These are phyloP conservation scores for Osmerus eperlanus DNA, from an alignment of 2,113 vertebrate species.

Conservation along the genomic window DNA sequence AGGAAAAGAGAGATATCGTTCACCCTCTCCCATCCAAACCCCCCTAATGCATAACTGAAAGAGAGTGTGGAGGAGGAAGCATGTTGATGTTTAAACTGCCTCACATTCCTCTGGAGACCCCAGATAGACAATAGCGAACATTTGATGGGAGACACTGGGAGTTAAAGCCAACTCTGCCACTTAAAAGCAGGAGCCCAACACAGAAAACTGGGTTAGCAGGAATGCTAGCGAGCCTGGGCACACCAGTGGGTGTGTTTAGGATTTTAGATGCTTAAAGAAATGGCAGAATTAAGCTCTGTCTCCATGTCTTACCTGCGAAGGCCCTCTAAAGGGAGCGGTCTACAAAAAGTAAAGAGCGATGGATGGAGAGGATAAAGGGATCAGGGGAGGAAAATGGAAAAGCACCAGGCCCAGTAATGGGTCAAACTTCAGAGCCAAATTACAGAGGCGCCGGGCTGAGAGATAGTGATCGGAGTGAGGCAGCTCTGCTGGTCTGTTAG, in stretches of 20 bases:
- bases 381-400: slow-evolving; percentile 49
- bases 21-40: slow-evolving; percentile 54
- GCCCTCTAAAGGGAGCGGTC: not conserved
- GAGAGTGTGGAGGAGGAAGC: not conserved
- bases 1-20: slow-evolving; percentile 58
- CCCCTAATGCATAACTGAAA: slow-evolving; percentile 48
- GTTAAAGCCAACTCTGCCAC: not conserved
- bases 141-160: slow-evolving; percentile 52
- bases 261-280: too few relatives aligned
- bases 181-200: too few relatives aligned
- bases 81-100: slow-evolving; percentile 18
- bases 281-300: too few relatives aligned
- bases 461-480: slow-evolving; percentile 65
- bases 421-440: slow-evolving; percentile 67
- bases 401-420: slow-evolving; percentile 62
- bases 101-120: slow-evolving; percentile 39
- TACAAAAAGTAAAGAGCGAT: slow-evolving; percentile 6
- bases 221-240: too few relatives aligned
- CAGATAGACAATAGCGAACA: slow-evolving; percentile 53
- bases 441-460: slow-evolving; percentile 59
- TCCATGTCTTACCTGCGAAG: not conserved
- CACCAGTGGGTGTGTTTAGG: too few relatives aligned
- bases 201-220: too few relatives aligned
- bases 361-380: slow-evolving; percentile 49
- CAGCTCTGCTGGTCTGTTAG: slow-evolving; percentile 60